These are phyloP conservation scores for Apeira syringaria DNA, from an alignment of 2,888 invertebrate genomes.

Conservation along the genomic window DNA sequence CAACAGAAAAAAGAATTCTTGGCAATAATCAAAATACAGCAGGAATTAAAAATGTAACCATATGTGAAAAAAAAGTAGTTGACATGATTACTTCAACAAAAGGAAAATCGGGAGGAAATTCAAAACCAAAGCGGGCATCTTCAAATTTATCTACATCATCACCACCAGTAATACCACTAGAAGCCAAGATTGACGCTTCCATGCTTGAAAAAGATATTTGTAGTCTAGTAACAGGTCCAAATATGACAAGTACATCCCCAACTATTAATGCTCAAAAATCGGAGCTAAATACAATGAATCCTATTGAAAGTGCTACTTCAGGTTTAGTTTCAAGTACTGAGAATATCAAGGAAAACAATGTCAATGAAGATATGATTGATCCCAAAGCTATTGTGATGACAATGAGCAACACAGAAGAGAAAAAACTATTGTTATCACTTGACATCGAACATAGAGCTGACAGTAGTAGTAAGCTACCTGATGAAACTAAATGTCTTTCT, in stretches of 20 bases:
- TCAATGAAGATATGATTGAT: constrained; percentile 2
- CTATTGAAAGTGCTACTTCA: constrained; percentile 6
- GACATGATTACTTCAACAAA: background rate
- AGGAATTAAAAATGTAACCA: background rate
- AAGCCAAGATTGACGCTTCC: background rate
- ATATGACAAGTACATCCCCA: constrained; percentile 5
- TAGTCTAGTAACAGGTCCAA: constrained; percentile 4
- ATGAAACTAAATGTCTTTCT: background rate
- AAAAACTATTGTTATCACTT: constrained; percentile 1
- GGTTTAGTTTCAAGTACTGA: constrained; percentile 4
- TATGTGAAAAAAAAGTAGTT: background rate
- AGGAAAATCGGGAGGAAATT: constrained; percentile 1
- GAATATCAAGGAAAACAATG: background rate
- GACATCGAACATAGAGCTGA: constrained; percentile 4
- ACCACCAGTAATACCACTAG: background rate
- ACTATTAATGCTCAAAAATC: constrained; percentile 4
- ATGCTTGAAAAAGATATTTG: background rate
- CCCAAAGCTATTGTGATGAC: constrained; percentile 3
- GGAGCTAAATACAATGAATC: constrained; percentile 2
- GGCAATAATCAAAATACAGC: no score
- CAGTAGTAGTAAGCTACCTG: constrained; percentile 1
- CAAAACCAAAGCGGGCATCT: background rate
- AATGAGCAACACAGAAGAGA: constrained; percentile 1
- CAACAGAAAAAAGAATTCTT: background rate
- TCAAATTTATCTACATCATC: no score